Conservation (phyloP, 2,888 invertebrate species). For the Hipparchia semele region DNA sequence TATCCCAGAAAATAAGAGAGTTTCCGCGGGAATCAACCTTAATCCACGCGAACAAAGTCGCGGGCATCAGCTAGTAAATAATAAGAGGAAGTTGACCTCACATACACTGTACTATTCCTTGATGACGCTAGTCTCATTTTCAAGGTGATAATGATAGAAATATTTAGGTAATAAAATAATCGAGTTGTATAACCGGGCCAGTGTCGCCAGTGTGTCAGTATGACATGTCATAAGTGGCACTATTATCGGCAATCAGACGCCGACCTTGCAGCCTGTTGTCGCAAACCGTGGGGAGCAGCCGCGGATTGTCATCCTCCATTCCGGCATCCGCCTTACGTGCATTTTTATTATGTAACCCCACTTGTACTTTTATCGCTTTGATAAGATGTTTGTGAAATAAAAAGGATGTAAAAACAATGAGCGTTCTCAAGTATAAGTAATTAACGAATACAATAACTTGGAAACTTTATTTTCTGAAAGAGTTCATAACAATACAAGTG, state of each 20-base stretch:
- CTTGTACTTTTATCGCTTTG: constrained; percentile 24
- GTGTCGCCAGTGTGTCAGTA: constrained; percentile 56
- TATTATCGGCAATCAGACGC: constrained; percentile 78
- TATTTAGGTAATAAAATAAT: constrained; percentile 40
- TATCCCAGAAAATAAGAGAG: no score
- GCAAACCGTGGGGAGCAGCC: constrained; percentile 77
- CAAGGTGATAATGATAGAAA: constrained; percentile 37
- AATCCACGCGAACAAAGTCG: no score
- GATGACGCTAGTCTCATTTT: constrained; percentile 7
- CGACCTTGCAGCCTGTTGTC: constrained; percentile 80
- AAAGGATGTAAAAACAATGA: background rate
- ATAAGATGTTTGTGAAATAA: constrained; percentile 2
- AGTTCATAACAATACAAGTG: no score
- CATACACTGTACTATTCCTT: background rate
- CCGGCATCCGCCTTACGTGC: constrained; percentile 76
- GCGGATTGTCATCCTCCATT: constrained; percentile 77
- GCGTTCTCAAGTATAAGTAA: background rate
- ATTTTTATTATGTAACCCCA: constrained; percentile 67
- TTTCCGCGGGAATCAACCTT: no score
- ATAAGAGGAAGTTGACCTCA: background rate
- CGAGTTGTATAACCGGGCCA: constrained; percentile 60
- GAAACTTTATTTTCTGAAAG: background rate
- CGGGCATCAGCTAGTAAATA: no score
- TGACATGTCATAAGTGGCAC: constrained; percentile 63
- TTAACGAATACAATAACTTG: background rate